These are phyloP conservation scores for Enteromius anoplus DNA, from an alignment of 2,797 vertebrate species.

Conservation along the genomic window DNA sequence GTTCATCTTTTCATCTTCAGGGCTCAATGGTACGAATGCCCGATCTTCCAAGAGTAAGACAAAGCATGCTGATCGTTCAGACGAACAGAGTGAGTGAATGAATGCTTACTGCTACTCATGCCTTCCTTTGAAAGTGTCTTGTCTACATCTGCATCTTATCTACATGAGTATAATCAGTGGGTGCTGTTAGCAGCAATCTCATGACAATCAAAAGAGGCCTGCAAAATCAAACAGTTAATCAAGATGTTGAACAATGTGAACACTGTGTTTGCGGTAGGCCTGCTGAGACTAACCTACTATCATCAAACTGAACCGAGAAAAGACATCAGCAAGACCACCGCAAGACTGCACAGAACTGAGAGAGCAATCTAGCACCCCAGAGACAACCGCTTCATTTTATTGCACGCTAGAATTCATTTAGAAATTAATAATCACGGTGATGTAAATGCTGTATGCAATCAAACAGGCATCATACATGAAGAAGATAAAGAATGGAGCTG, in stretches of 20 bases:
- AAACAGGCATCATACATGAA: not conserved
- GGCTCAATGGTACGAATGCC: constrained; percentile 1
- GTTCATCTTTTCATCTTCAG: constrained; percentile 19
- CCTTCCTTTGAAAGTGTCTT: not conserved
- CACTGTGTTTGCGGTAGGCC: not conserved
- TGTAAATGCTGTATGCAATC: not conserved
- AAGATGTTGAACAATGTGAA: not conserved
- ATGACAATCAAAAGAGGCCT: not conserved
- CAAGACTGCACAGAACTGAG: not conserved
- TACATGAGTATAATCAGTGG: not conserved
- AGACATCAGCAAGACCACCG: not conserved
- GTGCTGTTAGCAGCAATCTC: not conserved
- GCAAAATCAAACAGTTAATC: constrained; percentile 20
- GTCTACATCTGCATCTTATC: not conserved
- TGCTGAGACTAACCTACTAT: constrained; percentile 2
- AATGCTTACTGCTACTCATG: not conserved
- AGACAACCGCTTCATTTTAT: not conserved
- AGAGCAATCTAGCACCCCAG: constrained; percentile 6
- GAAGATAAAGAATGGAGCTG: not conserved
- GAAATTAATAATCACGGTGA: not conserved
- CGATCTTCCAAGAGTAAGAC: not conserved
- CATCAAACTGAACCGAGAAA: constrained; percentile 10
- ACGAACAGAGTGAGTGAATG: constrained; percentile 31
- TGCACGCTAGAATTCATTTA: not conserved
- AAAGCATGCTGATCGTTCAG: not conserved